Evolutionary conservation across 1,140 invertebrate genomes (phyloP).

Genomic region (Hetaerina americana): DNA sequence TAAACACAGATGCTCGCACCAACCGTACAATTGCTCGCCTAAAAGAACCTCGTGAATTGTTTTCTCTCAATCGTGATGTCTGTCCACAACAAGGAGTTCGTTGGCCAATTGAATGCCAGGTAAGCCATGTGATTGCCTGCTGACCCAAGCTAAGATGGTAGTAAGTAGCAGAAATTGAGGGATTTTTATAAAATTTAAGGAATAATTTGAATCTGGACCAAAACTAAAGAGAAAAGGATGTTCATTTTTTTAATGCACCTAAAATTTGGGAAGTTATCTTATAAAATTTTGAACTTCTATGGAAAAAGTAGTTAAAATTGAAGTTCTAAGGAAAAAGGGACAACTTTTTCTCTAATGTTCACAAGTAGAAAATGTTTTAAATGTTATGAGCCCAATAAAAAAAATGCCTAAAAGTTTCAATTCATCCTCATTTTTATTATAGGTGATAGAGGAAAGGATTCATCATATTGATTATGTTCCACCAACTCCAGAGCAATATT

Average conservation of each 20-base stretch:
- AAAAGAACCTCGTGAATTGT: slow-evolving; percentile 24
- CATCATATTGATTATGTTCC: slow-evolving; percentile 62
- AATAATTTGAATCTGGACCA: no score
- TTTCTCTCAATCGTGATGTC: slow-evolving; percentile 18
- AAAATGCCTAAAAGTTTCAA: background rate
- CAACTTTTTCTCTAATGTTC: slow-evolving; percentile 11
- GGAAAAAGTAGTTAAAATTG: no score
- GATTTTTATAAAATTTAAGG: no score
- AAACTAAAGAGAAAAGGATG: no score
- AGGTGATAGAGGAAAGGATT: slow-evolving; percentile 73
- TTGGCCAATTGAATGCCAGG: slow-evolving; percentile 82
- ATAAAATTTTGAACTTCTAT: no score
- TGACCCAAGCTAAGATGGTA: no score
- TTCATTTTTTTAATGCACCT: no score
- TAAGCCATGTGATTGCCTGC: no score
- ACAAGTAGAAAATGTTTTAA: background rate
- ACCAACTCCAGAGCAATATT: slow-evolving; percentile 62
- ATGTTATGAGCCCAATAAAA: background rate
- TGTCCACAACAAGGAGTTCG: slow-evolving; percentile 60
- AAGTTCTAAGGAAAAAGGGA: no score
- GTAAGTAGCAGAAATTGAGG: no score
- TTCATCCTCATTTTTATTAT: slow-evolving; percentile 18
- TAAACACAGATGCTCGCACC: slow-evolving; percentile 46
- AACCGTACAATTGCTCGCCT: slow-evolving; percentile 22
- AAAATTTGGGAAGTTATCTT: no score